A percentile compares a stretch with the other conserved stretches of the same genome.
phyloP scores from a whole-genome alignment of 64 coral and sea anemone genomes.

The Orbicella faveolata region DNA sequence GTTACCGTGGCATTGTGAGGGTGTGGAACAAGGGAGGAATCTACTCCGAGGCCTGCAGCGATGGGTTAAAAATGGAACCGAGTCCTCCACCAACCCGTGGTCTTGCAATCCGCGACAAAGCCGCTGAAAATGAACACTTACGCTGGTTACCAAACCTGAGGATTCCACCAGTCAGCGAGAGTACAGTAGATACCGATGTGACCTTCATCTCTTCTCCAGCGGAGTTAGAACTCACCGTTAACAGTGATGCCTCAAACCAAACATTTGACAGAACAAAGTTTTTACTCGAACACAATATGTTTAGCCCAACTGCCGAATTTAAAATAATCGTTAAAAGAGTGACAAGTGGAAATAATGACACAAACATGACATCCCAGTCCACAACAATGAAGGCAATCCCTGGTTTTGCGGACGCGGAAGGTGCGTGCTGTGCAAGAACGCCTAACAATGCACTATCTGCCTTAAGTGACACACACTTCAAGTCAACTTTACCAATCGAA shows the following conservation, averaged over 20 bases:
- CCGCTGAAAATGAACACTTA: slow-evolving; percentile 65
- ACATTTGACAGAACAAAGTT: not conserved
- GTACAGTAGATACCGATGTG: slow-evolving; percentile 39
- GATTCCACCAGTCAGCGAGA: slow-evolving; percentile 53
- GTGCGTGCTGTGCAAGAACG: slow-evolving; percentile 39
- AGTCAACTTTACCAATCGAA: slow-evolving; percentile 8
- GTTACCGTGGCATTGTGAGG: slow-evolving; percentile 66
- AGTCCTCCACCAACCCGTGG: slow-evolving; percentile 38
- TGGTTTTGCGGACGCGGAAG: slow-evolving; percentile 51
- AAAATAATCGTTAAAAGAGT: slow-evolving; percentile 31
- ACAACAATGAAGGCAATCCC: slow-evolving; percentile 59
- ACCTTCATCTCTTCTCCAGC: slow-evolving; percentile 64
- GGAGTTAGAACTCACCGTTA: slow-evolving; percentile 27
- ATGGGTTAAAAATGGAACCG: slow-evolving; percentile 60
- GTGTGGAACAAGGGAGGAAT: slow-evolving; percentile 63
- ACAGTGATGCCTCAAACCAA: not conserved
- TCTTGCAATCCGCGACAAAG: slow-evolving; percentile 50
- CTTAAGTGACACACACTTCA: slow-evolving; percentile 43
- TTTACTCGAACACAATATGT: slow-evolving; percentile 10
- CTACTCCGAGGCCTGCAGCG: slow-evolving; percentile 50
- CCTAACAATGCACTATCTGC: not conserved
- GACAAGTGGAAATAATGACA: slow-evolving; percentile 26
- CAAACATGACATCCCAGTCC: slow-evolving; percentile 42
- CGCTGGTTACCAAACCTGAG: slow-evolving; percentile 71
- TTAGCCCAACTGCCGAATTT: slow-evolving; percentile 45